phyloP scores from a whole-genome alignment of 2,888 invertebrate species.

The Proisotoma minuta region DNA sequence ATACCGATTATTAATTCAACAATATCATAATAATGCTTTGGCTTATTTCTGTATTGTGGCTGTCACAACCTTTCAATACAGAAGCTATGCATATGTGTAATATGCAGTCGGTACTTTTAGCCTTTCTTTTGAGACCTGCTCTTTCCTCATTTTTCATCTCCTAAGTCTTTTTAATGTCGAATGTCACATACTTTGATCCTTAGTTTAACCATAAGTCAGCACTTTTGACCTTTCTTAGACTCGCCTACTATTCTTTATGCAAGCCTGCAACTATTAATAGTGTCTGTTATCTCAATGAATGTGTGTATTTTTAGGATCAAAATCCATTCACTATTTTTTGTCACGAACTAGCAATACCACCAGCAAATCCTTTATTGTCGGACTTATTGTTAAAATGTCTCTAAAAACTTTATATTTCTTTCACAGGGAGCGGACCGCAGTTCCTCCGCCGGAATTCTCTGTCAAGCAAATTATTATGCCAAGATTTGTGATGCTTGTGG shows the following conservation, averaged over 20 bases:
- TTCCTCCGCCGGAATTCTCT: conserved; percentile 45
- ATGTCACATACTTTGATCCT: background rate
- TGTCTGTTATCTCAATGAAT: too few species aligned
- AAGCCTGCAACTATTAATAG: too few species aligned
- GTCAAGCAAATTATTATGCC: conserved; percentile 46
- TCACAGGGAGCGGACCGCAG: conserved; percentile 45
- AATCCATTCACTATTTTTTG: too few species aligned
- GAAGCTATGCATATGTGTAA: too few species aligned
- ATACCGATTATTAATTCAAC: too few species aligned
- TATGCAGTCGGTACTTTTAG: background rate
- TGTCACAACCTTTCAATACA: background rate
- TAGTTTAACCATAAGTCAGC: conserved; percentile 6
- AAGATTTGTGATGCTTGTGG: conserved; percentile 46
- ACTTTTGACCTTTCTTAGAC: background rate
- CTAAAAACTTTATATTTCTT: background rate
- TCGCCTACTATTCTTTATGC: too few species aligned
- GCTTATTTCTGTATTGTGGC: conserved; percentile 1
- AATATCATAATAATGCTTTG: too few species aligned
- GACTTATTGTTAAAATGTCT: background rate
- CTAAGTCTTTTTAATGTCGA: conserved; percentile 2
- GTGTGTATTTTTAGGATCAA: background rate
- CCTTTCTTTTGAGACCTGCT: background rate
- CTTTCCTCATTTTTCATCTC: background rate
- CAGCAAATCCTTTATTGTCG: too few species aligned
- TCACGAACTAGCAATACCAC: too few species aligned